phyloP scores from a whole-genome alignment of 2,113 vertebrate genomes.

The Nothobranchius kuhntae region DNA sequence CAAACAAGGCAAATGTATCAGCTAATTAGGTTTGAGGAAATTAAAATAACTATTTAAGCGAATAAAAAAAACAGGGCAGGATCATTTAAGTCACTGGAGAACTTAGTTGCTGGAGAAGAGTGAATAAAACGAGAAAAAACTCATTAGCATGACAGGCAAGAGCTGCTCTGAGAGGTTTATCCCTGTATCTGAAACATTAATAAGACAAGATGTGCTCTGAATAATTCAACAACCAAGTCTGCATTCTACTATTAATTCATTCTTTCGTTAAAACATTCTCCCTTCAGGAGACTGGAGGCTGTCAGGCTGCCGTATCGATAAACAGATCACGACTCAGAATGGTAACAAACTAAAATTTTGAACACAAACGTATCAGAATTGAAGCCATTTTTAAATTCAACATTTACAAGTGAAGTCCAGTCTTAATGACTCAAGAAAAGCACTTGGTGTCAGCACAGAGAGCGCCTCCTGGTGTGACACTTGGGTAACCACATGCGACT shows the following conservation, averaged over 20 bases:
- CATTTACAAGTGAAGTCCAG: too few species aligned
- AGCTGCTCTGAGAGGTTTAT: slow-evolving; percentile 26
- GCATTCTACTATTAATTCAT: slow-evolving; percentile 26
- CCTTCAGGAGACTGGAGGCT: background rate
- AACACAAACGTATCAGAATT: background rate
- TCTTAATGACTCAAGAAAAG: too few species aligned
- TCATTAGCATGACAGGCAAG: slow-evolving; percentile 1
- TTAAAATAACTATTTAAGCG: background rate
- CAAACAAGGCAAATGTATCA: slow-evolving; percentile 3
- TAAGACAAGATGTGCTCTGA: slow-evolving; percentile 34
- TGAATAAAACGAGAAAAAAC: background rate
- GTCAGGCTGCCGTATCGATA: background rate
- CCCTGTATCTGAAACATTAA: slow-evolving; percentile 36
- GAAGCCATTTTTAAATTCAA: too few species aligned
- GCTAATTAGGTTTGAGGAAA: background rate
- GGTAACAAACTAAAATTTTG: background rate
- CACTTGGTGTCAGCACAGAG: background rate
- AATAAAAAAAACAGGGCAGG: background rate
- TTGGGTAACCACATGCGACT: slow-evolving; percentile 44
- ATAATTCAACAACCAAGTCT: slow-evolving; percentile 46
- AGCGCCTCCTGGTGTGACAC: slow-evolving; percentile 34
- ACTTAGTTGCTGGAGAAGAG: background rate
- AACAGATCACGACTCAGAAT: background rate
- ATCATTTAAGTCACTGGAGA: background rate
- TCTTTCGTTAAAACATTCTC: slow-evolving; percentile 28